A percentile compares a stretch with the other conserved stretches of the same genome.
Conservation (phyloP, 2,888 invertebrate species). For the Eubasilissa splendida region DNA sequence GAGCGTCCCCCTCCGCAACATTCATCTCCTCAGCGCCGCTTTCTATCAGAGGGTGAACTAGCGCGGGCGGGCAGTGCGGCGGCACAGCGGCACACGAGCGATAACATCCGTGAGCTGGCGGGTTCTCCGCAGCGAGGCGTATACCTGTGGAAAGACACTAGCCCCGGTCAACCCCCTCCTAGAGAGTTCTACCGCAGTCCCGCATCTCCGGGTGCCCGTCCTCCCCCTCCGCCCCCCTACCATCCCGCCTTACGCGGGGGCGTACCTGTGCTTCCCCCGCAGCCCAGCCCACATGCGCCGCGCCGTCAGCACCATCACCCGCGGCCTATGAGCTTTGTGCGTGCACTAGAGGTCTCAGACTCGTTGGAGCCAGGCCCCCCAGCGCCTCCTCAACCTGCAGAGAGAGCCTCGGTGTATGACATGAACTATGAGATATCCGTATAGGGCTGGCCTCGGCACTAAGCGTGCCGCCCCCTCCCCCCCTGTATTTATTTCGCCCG, state of each 20-base stretch:
- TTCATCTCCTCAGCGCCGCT: slow-evolving; percentile 82
- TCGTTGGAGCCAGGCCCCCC: slow-evolving; percentile 82
- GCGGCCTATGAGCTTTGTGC: slow-evolving; percentile 90
- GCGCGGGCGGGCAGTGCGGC: slow-evolving; percentile 80
- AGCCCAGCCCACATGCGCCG: slow-evolving; percentile 62
- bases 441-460: slow-evolving; percentile 74
- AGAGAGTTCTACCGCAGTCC: slow-evolving; percentile 62
- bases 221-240: slow-evolving; percentile 67
- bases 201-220: slow-evolving; percentile 66
- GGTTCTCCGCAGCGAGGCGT: slow-evolving; percentile 89
- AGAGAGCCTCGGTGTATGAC: slow-evolving; percentile 92
- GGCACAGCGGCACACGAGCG: slow-evolving; percentile 82
- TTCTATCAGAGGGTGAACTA: slow-evolving; percentile 87
- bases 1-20: slow-evolving; percentile 62
- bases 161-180: slow-evolving; percentile 76
- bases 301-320: slow-evolving; percentile 65
- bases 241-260: slow-evolving; percentile 73
- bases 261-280: slow-evolving; percentile 73
- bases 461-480: slow-evolving; percentile 56
- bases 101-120: slow-evolving; percentile 90
- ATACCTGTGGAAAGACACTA: slow-evolving; percentile 86
- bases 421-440: slow-evolving; percentile 97
- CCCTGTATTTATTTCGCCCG: slow-evolving; percentile 38
- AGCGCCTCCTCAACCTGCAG: slow-evolving; percentile 74
- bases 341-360: slow-evolving; percentile 92